Evolutionary conservation across 2,797 vertebrate genomes (phyloP).

Genomic region (Mormyrops boulengeri): DNA sequence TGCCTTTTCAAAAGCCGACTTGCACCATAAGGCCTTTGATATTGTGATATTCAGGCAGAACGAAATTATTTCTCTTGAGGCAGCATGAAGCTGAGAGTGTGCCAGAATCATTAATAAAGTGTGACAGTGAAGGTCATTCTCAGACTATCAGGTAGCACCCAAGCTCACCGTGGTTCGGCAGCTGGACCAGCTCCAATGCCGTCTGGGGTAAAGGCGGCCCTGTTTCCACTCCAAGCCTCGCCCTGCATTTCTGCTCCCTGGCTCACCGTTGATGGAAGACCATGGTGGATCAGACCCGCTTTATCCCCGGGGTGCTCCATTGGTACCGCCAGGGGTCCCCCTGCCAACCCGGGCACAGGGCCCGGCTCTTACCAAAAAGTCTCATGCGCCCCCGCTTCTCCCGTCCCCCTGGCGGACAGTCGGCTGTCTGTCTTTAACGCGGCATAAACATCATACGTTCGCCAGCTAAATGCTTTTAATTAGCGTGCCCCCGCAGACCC

Average conservation of each 20-base stretch:
- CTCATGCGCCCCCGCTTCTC: not conserved
- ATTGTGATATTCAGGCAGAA: not conserved
- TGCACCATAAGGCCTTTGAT: not conserved
- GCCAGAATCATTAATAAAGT: not conserved
- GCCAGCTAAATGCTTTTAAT: conserved; percentile 47
- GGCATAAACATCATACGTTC: conserved; percentile 37
- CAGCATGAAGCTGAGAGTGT: not conserved
- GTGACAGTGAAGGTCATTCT: conserved; percentile 15
- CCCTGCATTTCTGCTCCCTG: not conserved
- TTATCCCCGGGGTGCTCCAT: not conserved
- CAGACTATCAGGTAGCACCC: not conserved
- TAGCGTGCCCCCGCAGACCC: conserved; percentile 39
- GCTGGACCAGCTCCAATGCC: not conserved
- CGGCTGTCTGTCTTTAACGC: conserved; percentile 28
- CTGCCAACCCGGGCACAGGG: not conserved
- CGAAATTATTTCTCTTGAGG: not conserved
- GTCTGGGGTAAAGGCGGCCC: not conserved
- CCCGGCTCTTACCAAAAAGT: not conserved
- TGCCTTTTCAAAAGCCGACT: not conserved
- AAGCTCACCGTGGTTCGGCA: not conserved
- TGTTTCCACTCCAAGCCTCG: not conserved
- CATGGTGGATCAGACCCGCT: not conserved
- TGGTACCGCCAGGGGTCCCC: not conserved
- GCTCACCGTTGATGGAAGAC: not conserved
- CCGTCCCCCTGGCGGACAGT: not conserved